Percentiles rank a stretch among this genome's conserved stretches.
phyloP scores from a whole-genome alignment of 2,113 vertebrate species.

The Poeciliopsis occidentalis region DNA sequence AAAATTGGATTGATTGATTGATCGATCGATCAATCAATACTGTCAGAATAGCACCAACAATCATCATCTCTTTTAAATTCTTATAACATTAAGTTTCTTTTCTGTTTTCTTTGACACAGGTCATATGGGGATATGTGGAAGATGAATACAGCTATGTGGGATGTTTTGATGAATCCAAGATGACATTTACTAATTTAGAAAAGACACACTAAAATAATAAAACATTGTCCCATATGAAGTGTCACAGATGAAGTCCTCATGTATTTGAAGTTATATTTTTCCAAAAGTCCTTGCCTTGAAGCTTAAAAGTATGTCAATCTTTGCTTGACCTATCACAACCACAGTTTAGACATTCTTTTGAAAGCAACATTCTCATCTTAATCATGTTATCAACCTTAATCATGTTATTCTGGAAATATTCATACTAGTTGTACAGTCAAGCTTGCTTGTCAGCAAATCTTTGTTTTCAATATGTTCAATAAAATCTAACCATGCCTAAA shows the following conservation, averaged over 20 bases:
- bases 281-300: background rate
- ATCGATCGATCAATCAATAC: too few species aligned
- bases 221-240: too few species aligned
- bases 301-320: background rate
- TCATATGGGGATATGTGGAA: too few species aligned
- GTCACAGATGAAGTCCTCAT: background rate
- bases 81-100: background rate
- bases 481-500: background rate
- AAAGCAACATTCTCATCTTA: background rate
- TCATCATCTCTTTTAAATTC: background rate
- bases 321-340: background rate
- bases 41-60: background rate
- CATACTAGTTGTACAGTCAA: background rate
- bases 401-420: background rate
- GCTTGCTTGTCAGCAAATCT: background rate
- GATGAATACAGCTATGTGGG: too few species aligned
- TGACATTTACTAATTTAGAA: too few species aligned
- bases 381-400: background rate
- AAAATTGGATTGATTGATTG: background rate
- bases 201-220: background rate
- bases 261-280: background rate
- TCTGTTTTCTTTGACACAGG: background rate
- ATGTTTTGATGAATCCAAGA: too few species aligned
- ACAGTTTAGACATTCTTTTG: background rate
- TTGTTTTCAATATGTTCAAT: background rate